Conservation (phyloP, 1,140 invertebrate species). For the Helicoverpa armigera region DNA sequence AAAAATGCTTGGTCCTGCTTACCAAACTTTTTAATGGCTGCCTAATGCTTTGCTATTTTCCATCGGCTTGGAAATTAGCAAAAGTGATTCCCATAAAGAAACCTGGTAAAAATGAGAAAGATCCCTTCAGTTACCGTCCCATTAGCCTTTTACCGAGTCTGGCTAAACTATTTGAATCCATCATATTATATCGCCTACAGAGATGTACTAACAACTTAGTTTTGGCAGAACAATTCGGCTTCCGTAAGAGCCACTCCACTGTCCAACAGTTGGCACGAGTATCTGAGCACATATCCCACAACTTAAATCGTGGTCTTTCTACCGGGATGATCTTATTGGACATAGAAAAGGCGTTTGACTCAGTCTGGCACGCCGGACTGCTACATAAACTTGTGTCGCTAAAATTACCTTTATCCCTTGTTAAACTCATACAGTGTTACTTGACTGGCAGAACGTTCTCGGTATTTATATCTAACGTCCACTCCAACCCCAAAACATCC, state of each 20-base stretch:
- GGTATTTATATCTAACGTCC: conserved; percentile 17
- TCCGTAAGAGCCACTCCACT: conserved; percentile 49
- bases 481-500: background rate
- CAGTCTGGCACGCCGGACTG: conserved; percentile 65
- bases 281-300: conserved; percentile 7
- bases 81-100: conserved; percentile 52
- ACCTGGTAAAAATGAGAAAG: conserved; percentile 35
- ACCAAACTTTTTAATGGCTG: conserved; percentile 26
- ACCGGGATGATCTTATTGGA: conserved; percentile 55
- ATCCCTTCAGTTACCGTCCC: conserved; percentile 4
- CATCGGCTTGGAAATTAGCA: conserved; percentile 44
- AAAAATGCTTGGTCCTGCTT: background rate
- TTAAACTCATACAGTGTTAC: conserved; percentile 45
- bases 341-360: conserved; percentile 56
- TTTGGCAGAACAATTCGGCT: conserved; percentile 52
- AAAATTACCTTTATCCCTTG: conserved; percentile 2
- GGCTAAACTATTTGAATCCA: conserved; percentile 50
- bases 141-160: conserved; percentile 51
- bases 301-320: conserved; percentile 11
- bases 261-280: conserved; percentile 52
- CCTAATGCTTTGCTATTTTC: conserved; percentile 34
- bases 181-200: conserved; percentile 8
- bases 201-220: background rate
- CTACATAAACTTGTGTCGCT: conserved; percentile 60
- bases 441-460: conserved; percentile 16